Percentiles rank a stretch among this genome's conserved stretches.
phyloP scores from a whole-genome alignment of 2,113 vertebrate species.

The Oostethus manadensis region DNA sequence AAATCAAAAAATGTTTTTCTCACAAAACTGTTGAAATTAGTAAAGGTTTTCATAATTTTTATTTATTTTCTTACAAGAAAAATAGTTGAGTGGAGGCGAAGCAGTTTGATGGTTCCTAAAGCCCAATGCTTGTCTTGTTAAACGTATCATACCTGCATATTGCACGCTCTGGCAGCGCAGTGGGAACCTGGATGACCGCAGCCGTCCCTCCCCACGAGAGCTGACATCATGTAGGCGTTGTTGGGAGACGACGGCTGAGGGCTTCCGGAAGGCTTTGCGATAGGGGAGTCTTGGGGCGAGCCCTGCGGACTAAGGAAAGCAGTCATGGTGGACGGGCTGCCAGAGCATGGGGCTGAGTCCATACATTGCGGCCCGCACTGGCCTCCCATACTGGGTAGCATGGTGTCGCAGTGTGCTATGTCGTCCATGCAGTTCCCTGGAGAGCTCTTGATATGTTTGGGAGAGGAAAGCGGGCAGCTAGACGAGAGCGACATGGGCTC shows the following conservation, averaged over 20 bases:
- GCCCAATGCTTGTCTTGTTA: too few relatives aligned
- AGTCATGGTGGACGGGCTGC: conserved; percentile 73
- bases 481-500: conserved; percentile 76
- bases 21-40: too few relatives aligned
- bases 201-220: conserved; percentile 70
- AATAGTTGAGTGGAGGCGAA: not conserved
- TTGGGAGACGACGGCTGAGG: conserved; percentile 87
- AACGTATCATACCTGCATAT: conserved; percentile 72
- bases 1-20: too few relatives aligned
- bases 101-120: too few relatives aligned
- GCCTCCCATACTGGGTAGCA: conserved; percentile 60
- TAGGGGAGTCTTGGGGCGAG: conserved; percentile 87
- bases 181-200: conserved; percentile 68
- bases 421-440: conserved; percentile 67
- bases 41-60: too few relatives aligned
- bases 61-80: too few relatives aligned
- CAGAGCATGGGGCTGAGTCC: conserved; percentile 65
- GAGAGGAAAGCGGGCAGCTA: conserved; percentile 84
- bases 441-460: conserved; percentile 71
- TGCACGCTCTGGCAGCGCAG: conserved; percentile 66
- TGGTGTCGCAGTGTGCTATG: conserved; percentile 67
- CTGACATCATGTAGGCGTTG: conserved; percentile 80
- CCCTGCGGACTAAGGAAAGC: conserved; percentile 93
- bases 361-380: conserved; percentile 67
- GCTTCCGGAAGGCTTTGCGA: conserved; percentile 75